Percentiles rank a stretch among this genome's conserved stretches.
phyloP scores from a whole-genome alignment of 2,113 vertebrate genomes.

The Tenebrosternarchus preto region DNA sequence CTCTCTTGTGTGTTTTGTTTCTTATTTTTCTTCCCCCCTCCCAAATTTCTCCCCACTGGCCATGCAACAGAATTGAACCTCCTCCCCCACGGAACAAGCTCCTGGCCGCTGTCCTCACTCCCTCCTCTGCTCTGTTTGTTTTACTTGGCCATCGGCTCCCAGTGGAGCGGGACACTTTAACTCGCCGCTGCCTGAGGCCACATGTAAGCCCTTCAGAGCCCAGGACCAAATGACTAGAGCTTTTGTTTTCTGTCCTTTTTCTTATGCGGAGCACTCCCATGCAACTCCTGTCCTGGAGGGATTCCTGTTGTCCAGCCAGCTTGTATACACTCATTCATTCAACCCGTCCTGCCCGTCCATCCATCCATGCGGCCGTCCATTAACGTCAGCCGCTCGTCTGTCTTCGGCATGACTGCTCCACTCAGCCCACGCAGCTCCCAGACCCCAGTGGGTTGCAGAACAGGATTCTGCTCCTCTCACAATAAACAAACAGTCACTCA shows the following conservation, averaged over 20 bases:
- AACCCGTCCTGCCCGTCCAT: conserved; percentile 63
- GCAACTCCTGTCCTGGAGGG: conserved; percentile 62
- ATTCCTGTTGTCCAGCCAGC: conserved; percentile 68
- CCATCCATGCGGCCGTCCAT: conserved; percentile 51
- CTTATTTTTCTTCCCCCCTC: conserved; percentile 32
- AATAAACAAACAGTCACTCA: conserved; percentile 74
- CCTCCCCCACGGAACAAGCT: conserved; percentile 54
- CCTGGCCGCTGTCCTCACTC: conserved; percentile 57
- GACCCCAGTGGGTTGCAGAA: conserved; percentile 62
- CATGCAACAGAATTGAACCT: conserved; percentile 62
- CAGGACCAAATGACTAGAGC: conserved; percentile 56
- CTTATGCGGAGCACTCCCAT: conserved; percentile 48
- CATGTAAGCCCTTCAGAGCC: conserved; percentile 69
- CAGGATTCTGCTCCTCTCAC: conserved; percentile 64
- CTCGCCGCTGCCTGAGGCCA: conserved; percentile 70
- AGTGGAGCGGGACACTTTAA: conserved; percentile 70
- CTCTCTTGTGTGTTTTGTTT: conserved; percentile 54
- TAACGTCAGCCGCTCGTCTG: conserved; percentile 67
- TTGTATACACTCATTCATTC: conserved; percentile 69
- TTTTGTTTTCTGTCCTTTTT: conserved; percentile 56
- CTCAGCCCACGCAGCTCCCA: conserved; percentile 61
- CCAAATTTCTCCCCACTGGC: conserved; percentile 34
- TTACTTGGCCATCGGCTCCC: conserved; percentile 73
- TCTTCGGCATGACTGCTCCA: conserved; percentile 70
- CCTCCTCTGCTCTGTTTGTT: conserved; percentile 75